Conservation (phyloP, 2,113 vertebrate species). For the Bubo blakistoni region DNA sequence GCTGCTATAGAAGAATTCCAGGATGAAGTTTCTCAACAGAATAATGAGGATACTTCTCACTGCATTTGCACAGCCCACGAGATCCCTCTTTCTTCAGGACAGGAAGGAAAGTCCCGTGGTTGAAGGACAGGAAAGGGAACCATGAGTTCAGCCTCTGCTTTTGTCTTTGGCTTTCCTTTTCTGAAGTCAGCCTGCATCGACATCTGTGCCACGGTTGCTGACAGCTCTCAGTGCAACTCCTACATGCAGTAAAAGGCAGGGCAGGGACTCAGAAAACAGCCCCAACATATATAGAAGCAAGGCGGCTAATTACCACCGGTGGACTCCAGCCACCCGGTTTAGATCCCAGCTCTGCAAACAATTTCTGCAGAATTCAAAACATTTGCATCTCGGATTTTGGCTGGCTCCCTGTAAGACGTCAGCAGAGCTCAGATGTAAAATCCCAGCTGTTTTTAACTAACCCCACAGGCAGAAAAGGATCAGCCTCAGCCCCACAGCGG, state of each 20-base stretch:
- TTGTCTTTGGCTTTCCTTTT: not conserved
- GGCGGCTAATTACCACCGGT: rapidly evolving
- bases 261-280: not conserved
- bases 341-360: not conserved
- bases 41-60: not conserved
- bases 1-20: not conserved
- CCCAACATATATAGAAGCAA: rapidly evolving
- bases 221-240: not conserved
- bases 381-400: rapidly evolving
- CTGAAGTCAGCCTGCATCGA: not conserved
- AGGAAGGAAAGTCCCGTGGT: not conserved
- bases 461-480: not conserved
- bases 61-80: not conserved
- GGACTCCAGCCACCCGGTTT: not conserved
- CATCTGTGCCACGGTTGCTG: not conserved
- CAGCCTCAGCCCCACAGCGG: not conserved
- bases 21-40: not conserved
- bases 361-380: not conserved
- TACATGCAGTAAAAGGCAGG: rapidly evolving
- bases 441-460: not conserved
- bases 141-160: not conserved
- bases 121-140: not conserved
- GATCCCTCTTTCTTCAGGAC: not conserved
- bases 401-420: rapidly evolving
- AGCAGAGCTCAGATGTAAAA: not conserved